Percentiles rank a stretch among this genome's conserved stretches.
These are phyloP conservation scores for Sebastes minor DNA, from an alignment of 2,797 vertebrate genomes.

Conservation along the genomic window DNA sequence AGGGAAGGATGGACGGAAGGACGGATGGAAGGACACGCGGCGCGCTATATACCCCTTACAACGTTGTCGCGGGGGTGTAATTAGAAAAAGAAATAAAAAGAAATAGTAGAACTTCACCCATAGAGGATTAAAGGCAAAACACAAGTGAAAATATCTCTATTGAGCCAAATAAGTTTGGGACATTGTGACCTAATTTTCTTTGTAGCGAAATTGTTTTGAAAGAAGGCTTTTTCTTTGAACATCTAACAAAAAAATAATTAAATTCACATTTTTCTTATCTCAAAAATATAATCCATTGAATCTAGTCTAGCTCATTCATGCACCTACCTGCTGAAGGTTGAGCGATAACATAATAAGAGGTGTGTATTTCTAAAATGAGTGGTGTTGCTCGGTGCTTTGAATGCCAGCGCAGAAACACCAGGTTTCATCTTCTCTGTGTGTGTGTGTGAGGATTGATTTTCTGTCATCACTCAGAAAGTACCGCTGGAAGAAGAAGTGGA, in stretches of 20 bases:
- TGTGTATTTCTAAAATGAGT: not conserved
- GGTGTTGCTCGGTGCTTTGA: not conserved
- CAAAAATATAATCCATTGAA: not conserved
- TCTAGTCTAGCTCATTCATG: not conserved
- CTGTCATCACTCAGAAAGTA: slow-evolving; percentile 15
- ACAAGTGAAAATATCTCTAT: not conserved
- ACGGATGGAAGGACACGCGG: too few relatives aligned
- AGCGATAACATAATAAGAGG: not conserved
- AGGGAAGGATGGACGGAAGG: too few relatives aligned
- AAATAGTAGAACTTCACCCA: not conserved
- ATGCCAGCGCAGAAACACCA: not conserved
- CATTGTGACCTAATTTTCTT: not conserved
- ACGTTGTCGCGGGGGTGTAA: too few relatives aligned
- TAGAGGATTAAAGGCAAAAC: not conserved
- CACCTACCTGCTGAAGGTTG: not conserved
- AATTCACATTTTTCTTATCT: not conserved
- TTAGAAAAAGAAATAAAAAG: not conserved
- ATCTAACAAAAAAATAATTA: not conserved
- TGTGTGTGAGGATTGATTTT: slow-evolving; percentile 29
- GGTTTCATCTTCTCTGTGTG: not conserved
- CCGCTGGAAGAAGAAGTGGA: not conserved
- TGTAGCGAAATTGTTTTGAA: not conserved
- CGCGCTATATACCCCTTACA: too few relatives aligned
- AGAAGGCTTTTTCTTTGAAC: not conserved
- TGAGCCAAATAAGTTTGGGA: not conserved